phyloP scores from a whole-genome alignment of 2,113 vertebrate species.

The Picathartes gymnocephalus region DNA sequence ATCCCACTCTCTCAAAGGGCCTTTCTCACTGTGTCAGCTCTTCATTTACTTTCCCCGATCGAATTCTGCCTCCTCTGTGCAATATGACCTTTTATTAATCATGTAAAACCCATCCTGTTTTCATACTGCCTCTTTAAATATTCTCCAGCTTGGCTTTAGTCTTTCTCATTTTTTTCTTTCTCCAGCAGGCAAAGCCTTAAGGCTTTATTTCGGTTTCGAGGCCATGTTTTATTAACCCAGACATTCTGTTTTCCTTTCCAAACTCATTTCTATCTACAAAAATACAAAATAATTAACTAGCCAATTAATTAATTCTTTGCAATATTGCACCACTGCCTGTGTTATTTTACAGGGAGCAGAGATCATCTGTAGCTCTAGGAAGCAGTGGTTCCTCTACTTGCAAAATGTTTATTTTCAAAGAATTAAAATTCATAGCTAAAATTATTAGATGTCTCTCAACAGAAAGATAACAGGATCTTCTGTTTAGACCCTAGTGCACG shows the following conservation, averaged over 20 bases:
- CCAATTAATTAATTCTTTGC: not conserved
- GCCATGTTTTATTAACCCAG: not conserved
- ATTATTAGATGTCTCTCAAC: not conserved
- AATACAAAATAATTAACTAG: not conserved
- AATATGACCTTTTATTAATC: slow-evolving; percentile 31
- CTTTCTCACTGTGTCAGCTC: not conserved
- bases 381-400: not conserved
- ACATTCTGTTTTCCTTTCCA: not conserved
- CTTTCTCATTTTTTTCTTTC: not conserved
- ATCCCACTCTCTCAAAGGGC: not conserved
- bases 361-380: not conserved
- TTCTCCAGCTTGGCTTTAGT: not conserved
- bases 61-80: slow-evolving; percentile 23
- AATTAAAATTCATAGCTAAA: not conserved
- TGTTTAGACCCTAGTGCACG: not conserved
- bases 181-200: not conserved
- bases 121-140: not conserved
- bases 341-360: not conserved
- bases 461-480: not conserved
- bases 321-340: not conserved
- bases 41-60: not conserved
- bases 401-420: not conserved
- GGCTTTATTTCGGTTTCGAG: not conserved
- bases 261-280: not conserved
- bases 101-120: not conserved